Conservation (phyloP, 2,888 invertebrate species). For the Stomorhina lunata region DNA sequence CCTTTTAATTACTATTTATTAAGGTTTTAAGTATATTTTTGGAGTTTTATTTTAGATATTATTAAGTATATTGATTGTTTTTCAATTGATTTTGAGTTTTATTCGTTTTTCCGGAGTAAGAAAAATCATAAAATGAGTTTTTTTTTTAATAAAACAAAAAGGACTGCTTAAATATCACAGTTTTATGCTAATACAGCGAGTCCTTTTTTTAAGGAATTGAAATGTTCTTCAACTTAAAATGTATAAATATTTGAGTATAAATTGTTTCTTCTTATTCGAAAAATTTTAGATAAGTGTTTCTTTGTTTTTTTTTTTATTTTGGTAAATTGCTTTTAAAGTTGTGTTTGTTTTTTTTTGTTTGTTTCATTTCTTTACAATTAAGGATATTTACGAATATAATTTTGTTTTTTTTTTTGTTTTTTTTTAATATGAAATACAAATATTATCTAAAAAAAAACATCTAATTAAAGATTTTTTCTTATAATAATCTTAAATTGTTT, state of each 20-base stretch:
- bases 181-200: conserved; percentile 53
- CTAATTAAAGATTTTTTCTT: conserved; percentile 32
- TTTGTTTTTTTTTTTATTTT: conserved; percentile 5
- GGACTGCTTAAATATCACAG: conserved; percentile 65
- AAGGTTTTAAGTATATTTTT: conserved; percentile 6
- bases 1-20: neutral
- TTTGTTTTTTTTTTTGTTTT: conserved; percentile 9
- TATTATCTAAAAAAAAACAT: conserved; percentile 59
- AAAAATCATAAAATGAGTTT: neutral
- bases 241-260: neutral
- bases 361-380: neutral
- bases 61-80: conserved; percentile 45
- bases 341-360: neutral
- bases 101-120: neutral
- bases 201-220: conserved; percentile 32
- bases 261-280: neutral
- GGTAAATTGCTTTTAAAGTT: conserved; percentile 32
- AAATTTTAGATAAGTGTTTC: conserved; percentile 15
- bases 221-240: neutral
- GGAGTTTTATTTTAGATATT: neutral
- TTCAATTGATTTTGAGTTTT: neutral
- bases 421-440: conserved; percentile 57
- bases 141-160: neutral
- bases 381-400: neutral
- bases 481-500: conserved; percentile 22